Evolutionary conservation across 2,888 invertebrate species (phyloP), one percentile per base, ranked within the genome.

Genomic region (Chironomus riparius): DNA sequence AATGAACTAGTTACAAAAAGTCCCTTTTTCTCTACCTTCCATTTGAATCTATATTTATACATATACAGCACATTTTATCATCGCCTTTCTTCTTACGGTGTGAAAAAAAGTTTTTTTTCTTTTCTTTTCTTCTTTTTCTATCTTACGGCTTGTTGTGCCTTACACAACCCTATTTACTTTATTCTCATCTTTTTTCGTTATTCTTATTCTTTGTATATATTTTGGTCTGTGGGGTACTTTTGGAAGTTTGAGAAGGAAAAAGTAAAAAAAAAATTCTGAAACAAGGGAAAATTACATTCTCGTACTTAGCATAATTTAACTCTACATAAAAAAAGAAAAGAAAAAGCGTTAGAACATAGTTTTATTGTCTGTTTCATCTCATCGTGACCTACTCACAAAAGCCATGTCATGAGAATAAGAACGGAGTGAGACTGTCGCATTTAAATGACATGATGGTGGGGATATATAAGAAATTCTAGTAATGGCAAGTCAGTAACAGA

Each of bases 321-420:
- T 65, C 22, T 7, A 65, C 65, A 65, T 65, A 65, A 65, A 65
- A 48, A 18, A 21, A 50, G 70, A 62, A 15, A 22, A 10, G 21
- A 65, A 24, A 70, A 47, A 70, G 70, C 70, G 69, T 28, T n/a
- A 71, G 56, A 71, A 71, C 71, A 71, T 71, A 71, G 50, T 71
- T 71, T 71, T 71, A 71, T 56, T 21, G 71, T 38, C 28, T 71
- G 56, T 24, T 71, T 71, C 56, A 50, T 61, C 61, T 73, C 62
- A 24, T 13, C 56, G 24, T 71, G 71, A 73, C 72, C 72, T 62
- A 62, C 62, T 28, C 4, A 56, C 50, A 50, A 15, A 50, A 50
- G 56, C 18, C 56, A 56, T 18, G 56, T 7, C n/a, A 56, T 18
- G 18, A 50, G 50, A 56, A 18, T 56, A 38, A 38, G 28, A 50